Base-by-base conservation (phyloP, 2,888 invertebrate genomes). In the Marasmarcha lunaedactyla region DNA sequence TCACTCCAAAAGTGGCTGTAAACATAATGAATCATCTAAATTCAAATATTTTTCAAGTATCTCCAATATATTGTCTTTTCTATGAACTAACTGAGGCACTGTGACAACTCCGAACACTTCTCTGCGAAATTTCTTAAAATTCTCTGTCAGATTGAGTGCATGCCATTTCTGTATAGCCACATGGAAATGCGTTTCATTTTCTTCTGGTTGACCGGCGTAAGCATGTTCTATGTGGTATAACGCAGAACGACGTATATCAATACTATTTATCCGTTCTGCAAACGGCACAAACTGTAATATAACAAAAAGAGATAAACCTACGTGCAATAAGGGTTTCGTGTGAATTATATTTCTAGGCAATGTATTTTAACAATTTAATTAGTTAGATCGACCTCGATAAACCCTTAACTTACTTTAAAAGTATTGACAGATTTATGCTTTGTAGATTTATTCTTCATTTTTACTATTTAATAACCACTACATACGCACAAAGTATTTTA, bases 91-190 rank as follows among this genome's bases (percentile, higher is more conserved):
- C 64, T 97, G 96, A 0, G 94, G 90, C 41, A 97, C 86, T 1
- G 93, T 95, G 1, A 94, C 86, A 46, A 94, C 88, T 33, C 88
- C 85, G 44, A 88, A 87, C 2, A 95, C 88, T 60, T 93, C 90
- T 48, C 88, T 89, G 46, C 89, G 87, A 54, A 97, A 93, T 39
- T 86, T 85, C 36, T 88, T 87, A 67, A 91, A 97, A 58, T 91
- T 90, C 52, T 93, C 89, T 0, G 95, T 92, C 46, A 94, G 85
- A 72, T 97, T 97, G 14, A 97, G 85, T 1, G 90, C 92, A 57
- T 89, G 88, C 96, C 97, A 98, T 85, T 97, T 97, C 46, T 90
- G 88, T 14, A 97, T 67, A 0, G 93, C 88, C 64, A 94, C 88
- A 53, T 89, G 86, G 65, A 98, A 96, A 63, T 90, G 90, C 0